Evolutionary conservation across 2,113 vertebrate species (phyloP).

Genomic region (Aspidoscelis tigris): DNA sequence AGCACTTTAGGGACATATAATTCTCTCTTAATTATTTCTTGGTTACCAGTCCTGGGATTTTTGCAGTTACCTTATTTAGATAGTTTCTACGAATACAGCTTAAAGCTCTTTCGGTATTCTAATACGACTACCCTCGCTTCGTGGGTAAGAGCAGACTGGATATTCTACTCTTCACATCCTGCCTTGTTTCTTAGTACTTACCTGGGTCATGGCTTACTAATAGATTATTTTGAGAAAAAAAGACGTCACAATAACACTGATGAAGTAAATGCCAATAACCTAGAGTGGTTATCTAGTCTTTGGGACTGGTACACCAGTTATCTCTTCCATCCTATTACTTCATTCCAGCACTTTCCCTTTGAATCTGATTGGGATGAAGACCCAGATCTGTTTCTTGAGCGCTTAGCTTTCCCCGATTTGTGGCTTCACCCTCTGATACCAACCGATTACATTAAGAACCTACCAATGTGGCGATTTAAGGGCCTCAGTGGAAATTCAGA

Average conservation of each 20-base stretch:
- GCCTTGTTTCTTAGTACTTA: slow-evolving; percentile 96
- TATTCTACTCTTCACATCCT: slow-evolving; percentile 96
- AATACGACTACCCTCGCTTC: slow-evolving; percentile 94
- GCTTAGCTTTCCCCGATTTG: slow-evolving; percentile 93
- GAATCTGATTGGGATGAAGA: slow-evolving; percentile 96
- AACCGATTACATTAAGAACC: slow-evolving; percentile 92
- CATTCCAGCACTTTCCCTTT: slow-evolving; percentile 90
- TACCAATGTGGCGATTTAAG: slow-evolving; percentile 90
- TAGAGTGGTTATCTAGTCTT: slow-evolving; percentile 95
- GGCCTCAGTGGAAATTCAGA: slow-evolving; percentile 60
- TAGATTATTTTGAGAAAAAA: slow-evolving; percentile 98
- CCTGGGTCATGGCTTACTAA: slow-evolving; percentile 91
- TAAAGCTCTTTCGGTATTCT: slow-evolving; percentile 93
- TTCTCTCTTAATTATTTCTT: slow-evolving; percentile 94
- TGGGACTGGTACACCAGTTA: slow-evolving; percentile 99
- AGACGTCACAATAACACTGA: slow-evolving; percentile 81
- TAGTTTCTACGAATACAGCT: slow-evolving; percentile 91
- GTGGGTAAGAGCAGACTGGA: slow-evolving; percentile 94
- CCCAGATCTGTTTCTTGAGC: slow-evolving; percentile 88
- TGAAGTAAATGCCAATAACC: slow-evolving; percentile 91
- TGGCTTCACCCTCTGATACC: slow-evolving; percentile 95
- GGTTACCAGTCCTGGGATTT: slow-evolving; percentile 96
- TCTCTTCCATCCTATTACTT: slow-evolving; percentile 92
- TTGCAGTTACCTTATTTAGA: slow-evolving; percentile 95
- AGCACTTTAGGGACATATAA: slow-evolving; percentile 98